Base-by-base conservation (phyloP, 2,888 invertebrate species). In the Tipula confusa region DNA sequence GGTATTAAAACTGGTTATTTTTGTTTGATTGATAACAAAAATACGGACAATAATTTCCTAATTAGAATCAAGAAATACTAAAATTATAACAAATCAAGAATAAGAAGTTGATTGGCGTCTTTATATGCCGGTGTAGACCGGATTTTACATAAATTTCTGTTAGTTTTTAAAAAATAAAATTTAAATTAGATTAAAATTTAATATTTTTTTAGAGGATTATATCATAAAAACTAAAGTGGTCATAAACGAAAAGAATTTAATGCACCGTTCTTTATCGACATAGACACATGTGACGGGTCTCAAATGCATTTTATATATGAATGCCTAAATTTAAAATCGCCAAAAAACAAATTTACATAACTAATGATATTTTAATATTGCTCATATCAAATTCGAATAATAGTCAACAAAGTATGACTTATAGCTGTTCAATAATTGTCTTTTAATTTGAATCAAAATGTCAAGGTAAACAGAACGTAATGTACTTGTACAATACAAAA, bases 401-500 rank as follows among this genome's bases (percentile, higher is more conserved):
- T 24, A 64, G 24, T 64, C 64, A 24, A 64, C 64, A 24, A n/a
- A n/a, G n/a, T n/a, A n/a, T n/a, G n/a, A 64, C 64, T 64, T 64
- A 24, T n/a, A n/a, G n/a, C 9, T 64, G 64, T 64, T 64, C 64
- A 64, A 64, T 64, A 64, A 24, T 64, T 43, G 13, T 43, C 43
- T 43, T n/a, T 43, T n/a, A n/a, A 36, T 43, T 64, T 64, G 18
- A 64, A 64, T 64, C 64, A 64, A 64, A 64, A 64, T 64, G 64
- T 64, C 64, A 64, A 64, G 64, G 64, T 64, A 24, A 24, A 64
- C 24, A 24, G 64, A 64, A n/a, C n/a, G n/a, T n/a, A n/a, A n/a
- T n/a, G n/a, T n/a, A n/a, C n/a, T n/a, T 43, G 43, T 24, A 64
- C 24, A 64, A 11, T 43, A n/a, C n/a, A 43, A 64, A 64, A 64